A percentile compares a stretch with the other conserved stretches of the same genome.
Evolutionary conservation across 1,140 invertebrate genomes (phyloP).

Genomic region (Contarinia nasturtii): DNA sequence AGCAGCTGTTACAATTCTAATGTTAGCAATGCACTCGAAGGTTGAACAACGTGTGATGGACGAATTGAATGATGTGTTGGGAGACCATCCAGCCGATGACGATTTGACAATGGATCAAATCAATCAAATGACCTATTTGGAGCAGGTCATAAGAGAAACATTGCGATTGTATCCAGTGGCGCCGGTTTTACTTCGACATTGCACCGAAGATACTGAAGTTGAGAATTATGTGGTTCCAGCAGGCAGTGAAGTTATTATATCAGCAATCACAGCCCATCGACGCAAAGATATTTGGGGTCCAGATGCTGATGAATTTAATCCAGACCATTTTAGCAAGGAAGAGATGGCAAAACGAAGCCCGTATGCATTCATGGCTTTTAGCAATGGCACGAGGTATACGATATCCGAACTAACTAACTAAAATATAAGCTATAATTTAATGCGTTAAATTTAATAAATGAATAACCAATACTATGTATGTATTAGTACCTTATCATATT

Average conservation of each 20-base stretch:
- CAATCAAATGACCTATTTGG: background rate
- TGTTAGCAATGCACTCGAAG: background rate
- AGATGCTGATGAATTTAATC: constrained; percentile 31
- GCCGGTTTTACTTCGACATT: background rate
- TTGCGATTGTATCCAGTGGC: background rate
- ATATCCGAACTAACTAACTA: too few relatives aligned
- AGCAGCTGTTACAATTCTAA: background rate
- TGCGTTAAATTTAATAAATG: too few relatives aligned
- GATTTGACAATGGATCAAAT: background rate
- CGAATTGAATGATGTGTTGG: background rate
- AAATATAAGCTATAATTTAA: too few relatives aligned
- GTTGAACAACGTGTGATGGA: background rate
- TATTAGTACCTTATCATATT: too few relatives aligned
- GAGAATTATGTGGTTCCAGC: background rate
- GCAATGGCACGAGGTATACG: background rate
- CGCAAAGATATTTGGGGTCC: constrained; percentile 17
- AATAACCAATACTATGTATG: too few relatives aligned
- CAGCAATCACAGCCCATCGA: constrained; percentile 10
- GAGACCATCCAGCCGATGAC: background rate
- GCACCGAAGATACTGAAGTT: background rate
- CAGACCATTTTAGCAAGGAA: constrained; percentile 43
- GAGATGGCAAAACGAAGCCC: constrained; percentile 12
- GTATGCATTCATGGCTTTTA: background rate
- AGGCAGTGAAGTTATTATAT: background rate
- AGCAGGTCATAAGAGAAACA: background rate